Conservation (phyloP, 2,888 invertebrate genomes). For the Galerucella pusilla region DNA sequence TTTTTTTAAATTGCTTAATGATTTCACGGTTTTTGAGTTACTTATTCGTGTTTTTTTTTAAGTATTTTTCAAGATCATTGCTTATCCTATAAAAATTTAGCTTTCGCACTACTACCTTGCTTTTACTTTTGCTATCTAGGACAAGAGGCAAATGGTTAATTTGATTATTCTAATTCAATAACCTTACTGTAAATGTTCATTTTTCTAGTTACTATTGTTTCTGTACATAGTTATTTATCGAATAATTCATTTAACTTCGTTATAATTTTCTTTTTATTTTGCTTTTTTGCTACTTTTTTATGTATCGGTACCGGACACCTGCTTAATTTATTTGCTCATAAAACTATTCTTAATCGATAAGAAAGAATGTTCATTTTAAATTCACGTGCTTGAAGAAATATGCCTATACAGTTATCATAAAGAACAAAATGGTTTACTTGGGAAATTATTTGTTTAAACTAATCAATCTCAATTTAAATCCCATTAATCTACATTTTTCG, state of each 20-base stretch:
- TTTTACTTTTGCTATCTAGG: slow-evolving; percentile 4
- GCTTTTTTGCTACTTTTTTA: not conserved
- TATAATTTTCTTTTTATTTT: not conserved
- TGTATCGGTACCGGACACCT: not conserved
- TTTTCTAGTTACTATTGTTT: not conserved
- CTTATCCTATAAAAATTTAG: not conserved
- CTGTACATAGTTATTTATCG: not conserved
- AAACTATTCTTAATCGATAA: not conserved
- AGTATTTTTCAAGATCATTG: slow-evolving; percentile 10
- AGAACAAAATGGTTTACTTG: too few relatives aligned
- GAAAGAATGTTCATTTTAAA: not conserved
- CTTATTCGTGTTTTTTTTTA: slow-evolving; percentile 21
- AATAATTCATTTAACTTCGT: not conserved
- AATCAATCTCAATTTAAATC: too few relatives aligned
- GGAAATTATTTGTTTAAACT: too few relatives aligned
- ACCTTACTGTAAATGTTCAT: not conserved
- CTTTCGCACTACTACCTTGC: not conserved
- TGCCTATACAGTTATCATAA: too few relatives aligned
- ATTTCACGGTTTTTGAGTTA: slow-evolving; percentile 28
- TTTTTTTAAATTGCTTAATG: slow-evolving; percentile 39
- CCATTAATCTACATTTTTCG: too few relatives aligned
- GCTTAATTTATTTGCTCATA: not conserved
- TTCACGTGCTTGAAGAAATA: too few relatives aligned
- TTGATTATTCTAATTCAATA: slow-evolving; percentile 21
- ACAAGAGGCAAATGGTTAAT: slow-evolving; percentile 23